Evolutionary conservation across 2,113 vertebrate genomes (phyloP).

Genomic region (Petrocephalus microphthalmus): DNA sequence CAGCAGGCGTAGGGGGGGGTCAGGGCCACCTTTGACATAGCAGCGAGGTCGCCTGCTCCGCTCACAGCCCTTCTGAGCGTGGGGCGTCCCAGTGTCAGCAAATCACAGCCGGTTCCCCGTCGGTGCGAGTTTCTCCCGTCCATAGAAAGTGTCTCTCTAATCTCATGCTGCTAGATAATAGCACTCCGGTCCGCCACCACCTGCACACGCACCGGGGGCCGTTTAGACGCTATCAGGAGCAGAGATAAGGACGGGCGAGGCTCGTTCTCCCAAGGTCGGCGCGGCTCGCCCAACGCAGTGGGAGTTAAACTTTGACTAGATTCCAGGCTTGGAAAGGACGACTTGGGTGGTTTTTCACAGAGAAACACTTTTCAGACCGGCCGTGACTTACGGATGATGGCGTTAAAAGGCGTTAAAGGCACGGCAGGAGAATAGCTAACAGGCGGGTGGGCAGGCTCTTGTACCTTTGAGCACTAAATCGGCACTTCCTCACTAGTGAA

Average conservation of each 20-base stretch:
- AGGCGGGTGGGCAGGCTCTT: background rate
- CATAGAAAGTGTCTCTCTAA: background rate
- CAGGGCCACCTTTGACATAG: background rate
- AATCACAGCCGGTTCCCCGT: constrained; percentile 39
- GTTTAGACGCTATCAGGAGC: constrained; percentile 57
- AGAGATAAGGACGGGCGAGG: constrained; percentile 61
- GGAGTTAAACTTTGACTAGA: constrained; percentile 25
- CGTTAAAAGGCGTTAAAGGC: background rate
- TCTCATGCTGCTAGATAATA: constrained; percentile 55
- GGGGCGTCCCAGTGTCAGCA: background rate
- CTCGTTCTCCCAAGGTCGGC: constrained; percentile 64
- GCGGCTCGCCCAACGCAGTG: constrained; percentile 56
- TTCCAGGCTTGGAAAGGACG: background rate
- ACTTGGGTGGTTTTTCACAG: background rate
- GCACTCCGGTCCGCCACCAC: constrained; percentile 51
- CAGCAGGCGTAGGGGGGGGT: background rate
- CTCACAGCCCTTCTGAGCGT: background rate
- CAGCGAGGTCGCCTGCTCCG: background rate
- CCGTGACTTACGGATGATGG: background rate
- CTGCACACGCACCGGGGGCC: constrained; percentile 52
- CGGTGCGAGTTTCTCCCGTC: background rate
- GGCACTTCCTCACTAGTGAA: background rate
- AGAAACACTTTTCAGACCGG: background rate
- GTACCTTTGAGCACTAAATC: background rate
- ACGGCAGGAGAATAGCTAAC: background rate